Evolutionary conservation across 2,797 vertebrate genomes (phyloP), one percentile per base, ranked within the genome.

Genomic region (Phoeniculus purpureus): DNA sequence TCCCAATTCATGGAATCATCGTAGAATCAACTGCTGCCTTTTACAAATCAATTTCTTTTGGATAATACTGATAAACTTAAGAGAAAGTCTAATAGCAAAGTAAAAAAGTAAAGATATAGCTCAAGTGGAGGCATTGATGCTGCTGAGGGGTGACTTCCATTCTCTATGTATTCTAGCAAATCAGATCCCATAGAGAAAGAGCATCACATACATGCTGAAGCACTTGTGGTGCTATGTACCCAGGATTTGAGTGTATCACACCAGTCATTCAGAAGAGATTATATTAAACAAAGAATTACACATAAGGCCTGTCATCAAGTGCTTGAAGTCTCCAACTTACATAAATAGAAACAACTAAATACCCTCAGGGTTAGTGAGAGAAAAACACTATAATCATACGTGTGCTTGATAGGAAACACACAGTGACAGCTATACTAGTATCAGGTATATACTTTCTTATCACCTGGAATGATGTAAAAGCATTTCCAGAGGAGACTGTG

Each of bases 401-500:
- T 3, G 17, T 22, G 22, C 22, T 23, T 1, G 5, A 60, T 3
- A 60, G n/a, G 47, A 70, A 77, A 75, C 26, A 52, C 25, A 23
- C 10, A 83, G 52, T 9, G 23, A 77, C 20, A 78, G 14, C 25
- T 72, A 48, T 1, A 78, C n/a, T 16, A 34, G 20, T 56, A 62
- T 2, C 43, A 43, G 43, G 3, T 47, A 59, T 23, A 47, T 47
- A 29, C 45, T 5, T 55, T 66, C 51, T 68, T 51, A 62, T 15
- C n/a, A 37, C 17, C 45, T 29, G 21, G 21, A 62, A 40, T 9
- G 23, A 64, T 32, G 31, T 64, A 32, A 47, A 0, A 54, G 18
- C 26, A n/a, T n/a, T 54, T 40, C 37, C 0, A 0, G 7, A 26
- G 18, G 62, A 62, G 27, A 58, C 31, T 80, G 47, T 1, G 0